Evolutionary conservation across 2,888 invertebrate genomes (phyloP).

Genomic region (Mesorhabditis sp.): DNA sequence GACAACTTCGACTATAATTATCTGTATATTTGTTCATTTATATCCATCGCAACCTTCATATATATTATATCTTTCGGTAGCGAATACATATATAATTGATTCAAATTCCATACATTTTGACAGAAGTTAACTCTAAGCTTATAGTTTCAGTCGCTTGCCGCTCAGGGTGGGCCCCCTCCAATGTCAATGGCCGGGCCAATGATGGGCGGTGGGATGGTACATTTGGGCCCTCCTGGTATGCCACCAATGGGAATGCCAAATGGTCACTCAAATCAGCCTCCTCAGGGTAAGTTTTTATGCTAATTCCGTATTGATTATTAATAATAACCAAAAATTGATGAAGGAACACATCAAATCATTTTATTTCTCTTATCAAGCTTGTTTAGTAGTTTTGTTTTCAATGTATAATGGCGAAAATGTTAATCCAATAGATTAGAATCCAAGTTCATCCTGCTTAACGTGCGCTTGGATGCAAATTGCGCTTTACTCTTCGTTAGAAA

Average conservation of each 20-base stretch:
- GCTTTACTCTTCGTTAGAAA: neutral
- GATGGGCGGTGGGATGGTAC: conserved; percentile 5
- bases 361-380: too few relatives aligned
- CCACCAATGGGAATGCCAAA: neutral
- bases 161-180: conserved; percentile 5
- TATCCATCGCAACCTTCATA: too few relatives aligned
- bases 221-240: neutral
- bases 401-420: neutral
- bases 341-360: too few relatives aligned
- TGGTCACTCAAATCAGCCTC: neutral
- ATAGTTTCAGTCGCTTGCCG: neutral
- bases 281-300: neutral
- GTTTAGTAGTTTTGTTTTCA: neutral
- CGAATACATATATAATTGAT: too few relatives aligned
- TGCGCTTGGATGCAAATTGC: neutral
- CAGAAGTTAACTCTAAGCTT: too few relatives aligned
- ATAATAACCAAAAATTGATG: too few relatives aligned
- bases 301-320: too few relatives aligned
- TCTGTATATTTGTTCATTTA: too few relatives aligned
- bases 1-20: too few relatives aligned
- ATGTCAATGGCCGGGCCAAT: neutral
- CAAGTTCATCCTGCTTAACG: neutral
- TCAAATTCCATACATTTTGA: too few relatives aligned
- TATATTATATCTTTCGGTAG: too few relatives aligned
- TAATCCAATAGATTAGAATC: neutral